Conservation (phyloP, 2,888 invertebrate genomes). For the Anaspis maculata region DNA sequence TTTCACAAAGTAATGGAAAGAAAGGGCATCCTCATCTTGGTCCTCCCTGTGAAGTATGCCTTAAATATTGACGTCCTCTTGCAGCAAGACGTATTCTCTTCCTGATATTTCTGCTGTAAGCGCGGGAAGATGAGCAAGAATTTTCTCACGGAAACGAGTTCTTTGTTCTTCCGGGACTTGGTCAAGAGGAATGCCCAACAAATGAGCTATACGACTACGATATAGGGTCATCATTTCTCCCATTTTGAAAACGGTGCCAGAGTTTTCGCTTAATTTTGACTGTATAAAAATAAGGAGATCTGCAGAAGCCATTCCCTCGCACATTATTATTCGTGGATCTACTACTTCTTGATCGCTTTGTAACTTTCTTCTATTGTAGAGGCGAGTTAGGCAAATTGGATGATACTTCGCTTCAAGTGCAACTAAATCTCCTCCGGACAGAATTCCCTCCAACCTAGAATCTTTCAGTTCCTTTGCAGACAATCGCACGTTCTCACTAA, state of each 20-base stretch:
- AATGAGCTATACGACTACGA: background rate
- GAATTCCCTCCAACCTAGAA: no score
- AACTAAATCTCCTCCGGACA: no score
- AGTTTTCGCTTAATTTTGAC: no score
- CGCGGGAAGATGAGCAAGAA: background rate
- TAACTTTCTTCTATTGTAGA: no score
- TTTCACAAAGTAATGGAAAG: background rate
- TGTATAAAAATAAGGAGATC: no score
- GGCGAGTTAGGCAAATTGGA: no score
- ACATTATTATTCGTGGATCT: no score
- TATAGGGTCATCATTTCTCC: background rate
- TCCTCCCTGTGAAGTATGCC: background rate
- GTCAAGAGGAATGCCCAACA: background rate
- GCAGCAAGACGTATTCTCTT: background rate
- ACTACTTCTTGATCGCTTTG: no score
- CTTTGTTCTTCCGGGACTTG: background rate
- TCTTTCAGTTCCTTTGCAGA: no score
- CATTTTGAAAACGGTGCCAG: background rate
- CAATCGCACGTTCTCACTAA: no score
- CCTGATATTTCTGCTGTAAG: background rate
- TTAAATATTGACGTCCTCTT: background rate
- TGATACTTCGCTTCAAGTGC: no score
- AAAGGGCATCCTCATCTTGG: background rate
- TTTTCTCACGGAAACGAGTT: background rate
- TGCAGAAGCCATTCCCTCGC: no score